A percentile compares a stretch with the other conserved stretches of the same genome.
Conservation (phyloP, 2,888 invertebrate species). For the Tholera decimalis region DNA sequence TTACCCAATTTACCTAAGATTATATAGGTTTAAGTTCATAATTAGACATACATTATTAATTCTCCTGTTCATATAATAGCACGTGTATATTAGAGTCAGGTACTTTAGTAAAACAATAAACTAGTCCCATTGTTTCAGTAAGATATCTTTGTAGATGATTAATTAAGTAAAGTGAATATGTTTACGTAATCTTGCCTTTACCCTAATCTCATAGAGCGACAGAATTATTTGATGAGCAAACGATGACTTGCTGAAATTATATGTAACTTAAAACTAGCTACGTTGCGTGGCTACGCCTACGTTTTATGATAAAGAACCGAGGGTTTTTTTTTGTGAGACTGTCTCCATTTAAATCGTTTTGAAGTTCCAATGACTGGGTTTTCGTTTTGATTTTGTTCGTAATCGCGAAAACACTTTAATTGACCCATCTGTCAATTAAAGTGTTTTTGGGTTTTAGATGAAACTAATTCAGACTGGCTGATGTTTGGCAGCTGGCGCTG, state of each 20-base stretch:
- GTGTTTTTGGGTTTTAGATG: too few species aligned
- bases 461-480: too few species aligned
- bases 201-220: constrained; percentile 11
- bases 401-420: too few species aligned
- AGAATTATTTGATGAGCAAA: constrained; percentile 24
- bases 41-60: constrained; percentile 49
- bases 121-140: constrained; percentile 33
- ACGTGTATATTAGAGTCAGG: constrained; percentile 35
- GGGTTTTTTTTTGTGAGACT: too few species aligned
- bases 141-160: constrained; percentile 46
- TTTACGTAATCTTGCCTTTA: constrained; percentile 22
- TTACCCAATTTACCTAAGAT: constrained; percentile 9
- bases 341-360: too few species aligned
- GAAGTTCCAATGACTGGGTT: too few species aligned
- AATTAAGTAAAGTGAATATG: constrained; percentile 39
- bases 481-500: too few species aligned
- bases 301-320: not conserved
- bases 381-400: too few species aligned
- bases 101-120: constrained; percentile 46
- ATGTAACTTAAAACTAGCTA: not conserved
- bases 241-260: constrained; percentile 33
- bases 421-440: too few species aligned
- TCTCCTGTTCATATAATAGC: constrained; percentile 19
- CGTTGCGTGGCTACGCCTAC: not conserved
- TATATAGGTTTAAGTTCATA: constrained; percentile 40